phyloP scores from a whole-genome alignment of 2,888 invertebrate species.

The Drosophila tanythrix region DNA sequence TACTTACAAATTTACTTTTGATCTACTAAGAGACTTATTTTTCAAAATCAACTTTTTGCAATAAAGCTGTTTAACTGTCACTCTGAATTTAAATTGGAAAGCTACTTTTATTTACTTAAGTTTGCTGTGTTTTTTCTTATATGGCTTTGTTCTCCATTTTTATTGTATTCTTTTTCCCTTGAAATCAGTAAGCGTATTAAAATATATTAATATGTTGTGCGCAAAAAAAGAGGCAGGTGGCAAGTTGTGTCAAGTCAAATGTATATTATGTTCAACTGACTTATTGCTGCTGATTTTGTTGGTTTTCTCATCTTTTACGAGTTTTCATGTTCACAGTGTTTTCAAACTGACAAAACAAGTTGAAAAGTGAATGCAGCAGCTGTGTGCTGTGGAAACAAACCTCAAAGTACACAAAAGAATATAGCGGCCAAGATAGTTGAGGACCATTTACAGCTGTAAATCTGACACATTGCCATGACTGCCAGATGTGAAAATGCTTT shows the following conservation, averaged over 20 bases:
- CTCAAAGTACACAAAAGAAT: conserved; percentile 29
- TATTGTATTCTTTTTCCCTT: not conserved
- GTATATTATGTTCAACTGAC: not conserved
- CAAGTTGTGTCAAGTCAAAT: not conserved
- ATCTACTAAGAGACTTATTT: not conserved
- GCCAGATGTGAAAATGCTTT: conserved; percentile 37
- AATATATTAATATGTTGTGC: not conserved
- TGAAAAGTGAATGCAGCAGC: conserved; percentile 44
- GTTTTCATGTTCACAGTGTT: conserved; percentile 16
- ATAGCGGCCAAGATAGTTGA: conserved; percentile 13
- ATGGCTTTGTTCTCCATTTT: not conserved
- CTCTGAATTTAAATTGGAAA: not conserved
- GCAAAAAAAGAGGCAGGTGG: not conserved
- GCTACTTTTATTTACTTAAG: not conserved
- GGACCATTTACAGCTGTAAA: conserved; percentile 19
- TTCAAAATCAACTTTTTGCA: not conserved
- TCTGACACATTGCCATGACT: conserved; percentile 13
- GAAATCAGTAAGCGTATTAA: not conserved
- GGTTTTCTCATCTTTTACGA: not conserved
- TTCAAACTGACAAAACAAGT: conserved; percentile 30
- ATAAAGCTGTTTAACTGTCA: not conserved
- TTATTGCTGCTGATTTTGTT: not conserved
- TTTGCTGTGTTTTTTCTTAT: no score
- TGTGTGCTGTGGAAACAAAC: conserved; percentile 34
- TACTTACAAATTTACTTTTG: not conserved